These are phyloP conservation scores for Ypsolopha sequella DNA, from an alignment of 2,888 invertebrate species.

Conservation along the genomic window DNA sequence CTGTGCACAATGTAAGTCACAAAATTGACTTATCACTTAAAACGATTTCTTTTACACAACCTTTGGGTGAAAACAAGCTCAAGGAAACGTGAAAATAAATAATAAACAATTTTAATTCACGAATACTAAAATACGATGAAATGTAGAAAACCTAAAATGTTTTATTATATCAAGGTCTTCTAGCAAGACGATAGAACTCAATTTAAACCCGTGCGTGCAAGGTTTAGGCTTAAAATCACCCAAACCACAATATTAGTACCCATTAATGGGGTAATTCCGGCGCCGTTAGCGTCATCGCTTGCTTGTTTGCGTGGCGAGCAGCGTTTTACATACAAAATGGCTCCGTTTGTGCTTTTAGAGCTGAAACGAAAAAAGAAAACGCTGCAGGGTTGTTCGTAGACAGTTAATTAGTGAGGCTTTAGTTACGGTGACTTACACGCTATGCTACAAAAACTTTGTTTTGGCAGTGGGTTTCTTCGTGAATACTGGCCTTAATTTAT, in stretches of 20 bases:
- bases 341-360: not conserved
- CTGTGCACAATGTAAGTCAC: too few relatives aligned
- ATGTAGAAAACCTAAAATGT: too few relatives aligned
- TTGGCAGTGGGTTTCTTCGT: not conserved
- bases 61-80: too few relatives aligned
- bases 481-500: not conserved
- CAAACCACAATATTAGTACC: constrained; percentile 26
- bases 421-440: not conserved
- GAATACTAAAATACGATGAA: too few relatives aligned
- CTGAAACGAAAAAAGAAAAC: not conserved
- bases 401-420: not conserved
- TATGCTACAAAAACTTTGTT: not conserved
- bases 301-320: constrained; percentile 17
- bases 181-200: not conserved
- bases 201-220: not conserved
- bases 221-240: not conserved
- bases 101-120: too few relatives aligned
- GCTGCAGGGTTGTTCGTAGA: not conserved
- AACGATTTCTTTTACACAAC: too few relatives aligned
- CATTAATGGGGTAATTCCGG: constrained; percentile 40
- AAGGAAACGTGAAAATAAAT: too few relatives aligned
- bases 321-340: constrained; percentile 16
- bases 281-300: constrained; percentile 27
- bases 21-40: too few relatives aligned
- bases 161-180: too few relatives aligned